Evolutionary conservation across 2,888 invertebrate genomes (phyloP), one percentile per base, ranked within the genome.

Genomic region (Acanthoscelides obtectus): DNA sequence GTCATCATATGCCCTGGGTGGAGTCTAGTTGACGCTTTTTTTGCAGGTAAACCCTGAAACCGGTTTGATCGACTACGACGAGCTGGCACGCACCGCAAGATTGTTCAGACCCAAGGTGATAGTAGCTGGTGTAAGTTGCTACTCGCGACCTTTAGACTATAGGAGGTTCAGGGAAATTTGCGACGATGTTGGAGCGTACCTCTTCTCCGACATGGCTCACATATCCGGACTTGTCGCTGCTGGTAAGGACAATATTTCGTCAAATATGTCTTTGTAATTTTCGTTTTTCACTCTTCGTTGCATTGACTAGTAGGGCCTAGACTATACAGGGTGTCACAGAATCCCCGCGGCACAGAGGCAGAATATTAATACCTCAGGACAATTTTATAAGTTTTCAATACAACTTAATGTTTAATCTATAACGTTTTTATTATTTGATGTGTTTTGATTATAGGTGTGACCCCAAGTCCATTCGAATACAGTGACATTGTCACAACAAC

Each of bases 131-230:
- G 89, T 96, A 21, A 96, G 96, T 78, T 98, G 97, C 82, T 98
- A 99, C 84, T 95, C 98, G 0, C 90, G 98, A 68, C 92, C 94
- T 77, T 88, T 99, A 76, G 97, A 99, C 86, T 99, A 98, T 85
- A 92, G 93, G 79, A 88, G 93, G 17, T 98, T 98, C 87, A 89
- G 93, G 22, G 88, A 94, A 84, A 93, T 96, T 70, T 92, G 94
- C 63, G 91, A 96, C 81, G 91, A 93, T 73, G 93, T 92, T 77
- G 95, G 94, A 63, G 94, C 98, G 0, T 94, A 93, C 80, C 85
- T 99, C 69, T 90, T 98, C 88, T 93, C 96, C 20, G 98, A 99
- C 84, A 99, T 99, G 97, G 96, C 98, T 0, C 98, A 98, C 84
- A 90, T 98, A 69, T 93, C 97, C 64, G 98, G 98, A 63, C 87